A percentile compares a stretch with the other conserved stretches of the same genome.
Evolutionary conservation across 2,888 invertebrate genomes (phyloP).

Genomic region (Lepidocyrtoides sp.): DNA sequence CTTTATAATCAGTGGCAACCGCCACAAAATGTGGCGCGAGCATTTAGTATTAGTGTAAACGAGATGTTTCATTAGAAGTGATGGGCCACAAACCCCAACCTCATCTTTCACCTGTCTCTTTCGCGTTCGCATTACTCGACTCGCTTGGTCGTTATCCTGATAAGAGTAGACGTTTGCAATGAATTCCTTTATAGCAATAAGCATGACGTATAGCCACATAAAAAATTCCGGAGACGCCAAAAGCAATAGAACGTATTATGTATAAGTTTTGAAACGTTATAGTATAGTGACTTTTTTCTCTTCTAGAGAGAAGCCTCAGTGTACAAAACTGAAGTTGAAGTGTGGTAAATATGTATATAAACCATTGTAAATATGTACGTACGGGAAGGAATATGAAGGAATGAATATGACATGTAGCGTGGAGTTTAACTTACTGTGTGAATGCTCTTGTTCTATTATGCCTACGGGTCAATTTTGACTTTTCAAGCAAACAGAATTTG

Average conservation of each 20-base stretch:
- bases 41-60: slow-evolving; percentile 50
- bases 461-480: neutral
- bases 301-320: too few species aligned
- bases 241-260: too few species aligned
- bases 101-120: slow-evolving; percentile 57
- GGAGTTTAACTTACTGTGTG: neutral
- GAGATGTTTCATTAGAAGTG: slow-evolving; percentile 63
- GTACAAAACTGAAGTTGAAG: too few species aligned
- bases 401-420: too few species aligned
- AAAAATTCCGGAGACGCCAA: too few species aligned
- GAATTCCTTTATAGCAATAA: neutral
- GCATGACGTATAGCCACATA: too few species aligned
- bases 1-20: slow-evolving; percentile 30
- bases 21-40: slow-evolving; percentile 50
- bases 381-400: too few species aligned
- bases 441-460: neutral
- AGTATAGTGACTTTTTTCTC: too few species aligned
- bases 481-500: neutral
- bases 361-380: too few species aligned
- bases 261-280: too few species aligned
- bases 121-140: neutral
- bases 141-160: slow-evolving; percentile 10
- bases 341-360: too few species aligned
- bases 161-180: slow-evolving; percentile 9
- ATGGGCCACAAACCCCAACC: slow-evolving; percentile 70